A percentile compares a stretch with the other conserved stretches of the same genome.
These are phyloP conservation scores for Acrocera orbiculus DNA, from an alignment of 2,888 invertebrate species.

Conservation along the genomic window DNA sequence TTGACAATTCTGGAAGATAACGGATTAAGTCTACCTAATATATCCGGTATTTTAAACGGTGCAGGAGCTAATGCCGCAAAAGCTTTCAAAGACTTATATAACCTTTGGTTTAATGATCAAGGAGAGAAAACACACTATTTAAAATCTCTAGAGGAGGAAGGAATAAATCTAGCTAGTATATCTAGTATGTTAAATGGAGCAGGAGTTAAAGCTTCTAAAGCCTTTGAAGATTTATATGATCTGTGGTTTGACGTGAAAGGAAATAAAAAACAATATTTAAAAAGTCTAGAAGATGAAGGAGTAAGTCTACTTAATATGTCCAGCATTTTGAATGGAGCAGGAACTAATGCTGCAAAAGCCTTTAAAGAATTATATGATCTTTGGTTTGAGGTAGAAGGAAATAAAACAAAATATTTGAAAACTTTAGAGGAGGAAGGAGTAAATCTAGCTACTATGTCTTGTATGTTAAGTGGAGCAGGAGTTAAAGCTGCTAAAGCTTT, in stretches of 20 bases:
- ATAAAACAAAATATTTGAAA: constrained; percentile 5
- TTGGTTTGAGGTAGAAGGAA: constrained; percentile 11
- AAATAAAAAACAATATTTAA: constrained; percentile 7
- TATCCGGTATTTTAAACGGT: constrained; percentile 16
- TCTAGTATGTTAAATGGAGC: constrained; percentile 14
- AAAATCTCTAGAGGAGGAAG: constrained; percentile 1
- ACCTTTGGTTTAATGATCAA: constrained; percentile 8
- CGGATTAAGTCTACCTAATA: constrained; percentile 14
- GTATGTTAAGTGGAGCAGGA: constrained; percentile 13
- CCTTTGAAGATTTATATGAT: constrained; percentile 14
- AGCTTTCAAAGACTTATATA: constrained; percentile 14
- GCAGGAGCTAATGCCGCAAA: constrained; percentile 11
- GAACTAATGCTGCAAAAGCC: constrained; percentile 8
- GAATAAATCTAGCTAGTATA: constrained; percentile 10
- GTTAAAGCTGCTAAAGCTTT: constrained; percentile 10
- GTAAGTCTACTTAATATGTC: constrained; percentile 1
- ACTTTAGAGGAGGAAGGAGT: constrained; percentile 2
- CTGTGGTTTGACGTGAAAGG: constrained; percentile 11
- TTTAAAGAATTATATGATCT: constrained; percentile 14
- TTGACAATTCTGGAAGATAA: constrained; percentile 8
- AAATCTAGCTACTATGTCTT: not conserved
- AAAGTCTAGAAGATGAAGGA: constrained; percentile 1
- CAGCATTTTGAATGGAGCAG: constrained; percentile 3
- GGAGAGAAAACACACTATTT: constrained; percentile 1
- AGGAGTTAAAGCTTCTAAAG: constrained; percentile 12